Conservation (phyloP, 2,797 vertebrate species). For the Pseudomugil gertrudae region DNA sequence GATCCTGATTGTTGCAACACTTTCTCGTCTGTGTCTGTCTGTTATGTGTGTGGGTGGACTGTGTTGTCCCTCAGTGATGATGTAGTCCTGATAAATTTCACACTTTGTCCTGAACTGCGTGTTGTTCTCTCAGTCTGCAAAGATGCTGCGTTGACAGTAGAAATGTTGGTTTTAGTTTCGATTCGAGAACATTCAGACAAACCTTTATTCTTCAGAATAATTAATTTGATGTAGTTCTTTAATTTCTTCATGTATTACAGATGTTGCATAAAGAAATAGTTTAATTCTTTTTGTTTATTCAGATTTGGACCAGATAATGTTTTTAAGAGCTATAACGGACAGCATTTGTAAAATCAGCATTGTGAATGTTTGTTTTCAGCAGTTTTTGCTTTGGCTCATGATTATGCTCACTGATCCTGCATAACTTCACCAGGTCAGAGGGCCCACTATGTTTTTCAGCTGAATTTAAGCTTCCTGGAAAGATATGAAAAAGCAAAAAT, state of each 20-base stretch:
- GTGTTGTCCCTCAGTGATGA: background rate
- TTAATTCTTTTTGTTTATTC: background rate
- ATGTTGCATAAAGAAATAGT: background rate
- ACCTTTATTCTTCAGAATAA: background rate
- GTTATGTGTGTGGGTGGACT: background rate
- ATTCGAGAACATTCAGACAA: background rate
- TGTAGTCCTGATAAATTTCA: slow-evolving; percentile 14
- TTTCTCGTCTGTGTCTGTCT: background rate
- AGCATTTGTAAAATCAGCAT: no score
- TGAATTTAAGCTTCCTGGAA: no score
- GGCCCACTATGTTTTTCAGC: background rate
- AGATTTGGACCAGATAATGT: background rate
- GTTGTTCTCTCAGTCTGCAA: background rate
- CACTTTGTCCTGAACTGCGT: slow-evolving; percentile 22
- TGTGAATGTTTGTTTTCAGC: background rate
- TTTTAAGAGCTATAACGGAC: background rate
- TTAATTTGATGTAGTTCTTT: no score
- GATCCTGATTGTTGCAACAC: background rate
- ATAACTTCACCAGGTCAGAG: background rate
- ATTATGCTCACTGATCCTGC: background rate
- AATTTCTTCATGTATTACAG: no score
- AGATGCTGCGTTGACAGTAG: slow-evolving; percentile 3
- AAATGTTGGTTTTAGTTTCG: background rate
- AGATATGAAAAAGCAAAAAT: no score
- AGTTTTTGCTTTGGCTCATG: background rate